Evolutionary conservation across 2,113 vertebrate species (phyloP).

Genomic region (Indri indri): DNA sequence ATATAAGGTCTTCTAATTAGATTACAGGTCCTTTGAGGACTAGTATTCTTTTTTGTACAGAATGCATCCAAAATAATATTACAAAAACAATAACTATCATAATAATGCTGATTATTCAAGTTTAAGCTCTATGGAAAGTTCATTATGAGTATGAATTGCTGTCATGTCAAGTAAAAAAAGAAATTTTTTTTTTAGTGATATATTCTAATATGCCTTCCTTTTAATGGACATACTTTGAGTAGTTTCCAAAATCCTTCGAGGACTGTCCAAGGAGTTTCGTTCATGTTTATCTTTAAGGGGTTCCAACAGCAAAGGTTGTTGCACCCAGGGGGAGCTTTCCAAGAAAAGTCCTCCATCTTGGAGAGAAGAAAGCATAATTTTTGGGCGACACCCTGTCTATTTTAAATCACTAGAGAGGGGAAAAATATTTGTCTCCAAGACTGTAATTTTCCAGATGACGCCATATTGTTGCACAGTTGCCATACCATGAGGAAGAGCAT

Average conservation of each 20-base stretch:
- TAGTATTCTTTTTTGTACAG: neutral
- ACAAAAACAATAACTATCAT: neutral
- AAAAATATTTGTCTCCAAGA: constrained; percentile 83
- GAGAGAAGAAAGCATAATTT: constrained; percentile 71
- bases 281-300: neutral
- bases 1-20: neutral
- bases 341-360: constrained; percentile 69
- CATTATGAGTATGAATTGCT: neutral
- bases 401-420: constrained; percentile 82
- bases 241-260: constrained; percentile 46
- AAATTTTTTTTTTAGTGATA: constrained; percentile 29
- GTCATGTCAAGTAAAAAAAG: neutral
- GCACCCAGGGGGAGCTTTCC: constrained; percentile 55
- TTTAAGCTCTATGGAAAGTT: constrained; percentile 18
- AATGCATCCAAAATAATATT: neutral
- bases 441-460: constrained; percentile 87
- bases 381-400: constrained; percentile 80
- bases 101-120: neutral
- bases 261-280: neutral
- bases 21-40: neutral
- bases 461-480: constrained; percentile 82
- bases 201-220: constrained; percentile 43
- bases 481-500: constrained; percentile 85
- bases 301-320: neutral
- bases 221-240: constrained; percentile 44